A percentile compares a stretch with the other conserved stretches of the same genome.
These are phyloP conservation scores for Sylvia atricapilla DNA, from an alignment of 2,113 vertebrate genomes.

Conservation along the genomic window DNA sequence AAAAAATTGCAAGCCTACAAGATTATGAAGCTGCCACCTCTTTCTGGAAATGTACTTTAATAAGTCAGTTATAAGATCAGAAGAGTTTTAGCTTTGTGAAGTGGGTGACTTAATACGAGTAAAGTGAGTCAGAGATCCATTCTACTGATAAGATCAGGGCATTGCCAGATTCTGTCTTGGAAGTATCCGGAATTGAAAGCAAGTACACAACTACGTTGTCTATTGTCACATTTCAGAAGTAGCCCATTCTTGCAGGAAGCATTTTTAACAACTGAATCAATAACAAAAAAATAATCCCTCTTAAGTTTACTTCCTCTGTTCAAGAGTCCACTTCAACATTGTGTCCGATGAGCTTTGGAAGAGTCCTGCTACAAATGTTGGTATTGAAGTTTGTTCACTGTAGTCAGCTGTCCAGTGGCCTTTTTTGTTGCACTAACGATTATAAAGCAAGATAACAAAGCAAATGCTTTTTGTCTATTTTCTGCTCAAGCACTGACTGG, in stretches of 20 bases:
- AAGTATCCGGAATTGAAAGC: not conserved
- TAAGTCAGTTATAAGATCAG: not conserved
- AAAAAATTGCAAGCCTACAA: not conserved
- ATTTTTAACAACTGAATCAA: not conserved
- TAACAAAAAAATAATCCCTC: not conserved
- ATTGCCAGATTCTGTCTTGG: not conserved
- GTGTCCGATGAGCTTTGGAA: not conserved
- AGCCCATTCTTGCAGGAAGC: not conserved
- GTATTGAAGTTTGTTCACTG: not conserved
- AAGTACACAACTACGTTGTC: not conserved
- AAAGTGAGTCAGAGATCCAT: not conserved
- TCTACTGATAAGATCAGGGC: not conserved
- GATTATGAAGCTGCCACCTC: not conserved
- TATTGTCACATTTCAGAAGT: not conserved
- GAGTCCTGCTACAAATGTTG: not conserved
- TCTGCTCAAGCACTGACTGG: not conserved
- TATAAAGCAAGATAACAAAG: not conserved
- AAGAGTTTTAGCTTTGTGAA: not conserved
- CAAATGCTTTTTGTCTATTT: not conserved
- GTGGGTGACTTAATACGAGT: not conserved
- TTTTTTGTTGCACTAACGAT: not conserved
- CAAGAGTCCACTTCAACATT: not conserved
- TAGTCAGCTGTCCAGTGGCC: not conserved
- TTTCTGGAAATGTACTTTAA: not conserved
- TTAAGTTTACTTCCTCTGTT: conserved; percentile 10